These are phyloP conservation scores for Cyprinodon brontotheroides DNA, from an alignment of 2,113 vertebrate species.

Conservation along the genomic window DNA sequence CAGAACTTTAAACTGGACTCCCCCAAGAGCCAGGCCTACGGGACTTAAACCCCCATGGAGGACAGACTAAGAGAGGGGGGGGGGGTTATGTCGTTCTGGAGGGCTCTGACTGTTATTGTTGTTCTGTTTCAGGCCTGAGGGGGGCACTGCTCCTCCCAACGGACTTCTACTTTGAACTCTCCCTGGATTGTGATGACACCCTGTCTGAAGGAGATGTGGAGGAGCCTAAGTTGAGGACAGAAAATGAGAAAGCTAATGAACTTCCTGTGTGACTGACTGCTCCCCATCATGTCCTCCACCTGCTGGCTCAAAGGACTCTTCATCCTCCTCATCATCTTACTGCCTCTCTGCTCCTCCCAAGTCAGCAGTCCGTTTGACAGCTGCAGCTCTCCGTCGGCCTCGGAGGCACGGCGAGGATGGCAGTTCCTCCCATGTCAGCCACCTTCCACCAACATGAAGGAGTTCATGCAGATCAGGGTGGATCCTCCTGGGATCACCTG, in stretches of 20 bases:
- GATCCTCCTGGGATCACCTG: constrained; percentile 93
- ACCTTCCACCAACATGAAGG: constrained; percentile 86
- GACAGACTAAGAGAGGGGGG: no score
- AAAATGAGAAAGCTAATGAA: not conserved
- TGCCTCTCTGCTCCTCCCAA: constrained; percentile 67
- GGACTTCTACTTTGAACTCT: not conserved
- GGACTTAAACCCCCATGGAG: no score
- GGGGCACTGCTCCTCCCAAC: not conserved
- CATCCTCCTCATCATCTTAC: constrained; percentile 62
- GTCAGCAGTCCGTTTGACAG: constrained; percentile 83
- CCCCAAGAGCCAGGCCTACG: no score
- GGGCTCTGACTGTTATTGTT: not conserved
- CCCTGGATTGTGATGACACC: constrained; percentile 8
- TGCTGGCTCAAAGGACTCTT: constrained; percentile 65
- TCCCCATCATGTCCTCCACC: constrained; percentile 66
- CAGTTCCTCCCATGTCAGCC: constrained; percentile 93
- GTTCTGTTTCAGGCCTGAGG: constrained; percentile 3
- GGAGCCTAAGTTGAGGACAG: not conserved
- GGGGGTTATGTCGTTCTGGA: not conserved
- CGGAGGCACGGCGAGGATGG: constrained; percentile 86
- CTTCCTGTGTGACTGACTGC: constrained; percentile 17
- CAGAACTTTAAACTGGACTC: no score
- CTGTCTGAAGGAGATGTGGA: not conserved
- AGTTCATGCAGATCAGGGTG: constrained; percentile 90
- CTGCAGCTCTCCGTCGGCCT: constrained; percentile 87